phyloP scores from a whole-genome alignment of 2,797 vertebrate species.

The Silurus lanzhouensis region DNA sequence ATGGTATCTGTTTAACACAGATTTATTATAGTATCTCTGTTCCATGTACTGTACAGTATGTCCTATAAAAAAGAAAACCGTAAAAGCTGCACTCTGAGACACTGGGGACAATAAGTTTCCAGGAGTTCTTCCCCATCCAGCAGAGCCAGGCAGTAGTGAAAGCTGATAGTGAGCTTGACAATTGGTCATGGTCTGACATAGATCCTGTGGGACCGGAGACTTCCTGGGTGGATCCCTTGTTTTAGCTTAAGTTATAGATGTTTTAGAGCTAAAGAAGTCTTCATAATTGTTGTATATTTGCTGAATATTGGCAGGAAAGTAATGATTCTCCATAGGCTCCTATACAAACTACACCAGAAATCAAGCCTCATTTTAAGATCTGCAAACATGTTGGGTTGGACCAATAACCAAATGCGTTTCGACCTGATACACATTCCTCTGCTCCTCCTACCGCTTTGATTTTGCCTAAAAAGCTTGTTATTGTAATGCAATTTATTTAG shows the following conservation, averaged over 20 bases:
- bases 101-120: not conserved
- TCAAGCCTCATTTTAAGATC: not conserved
- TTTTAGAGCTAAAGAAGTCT: not conserved
- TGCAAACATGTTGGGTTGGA: not conserved
- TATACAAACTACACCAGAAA: not conserved
- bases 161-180: not conserved
- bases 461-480: not conserved
- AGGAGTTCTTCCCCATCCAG: not conserved
- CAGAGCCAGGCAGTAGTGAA: not conserved
- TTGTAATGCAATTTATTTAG: not conserved
- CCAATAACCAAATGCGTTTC: not conserved
- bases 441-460: not conserved
- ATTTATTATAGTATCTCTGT: not conserved
- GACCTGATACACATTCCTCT: not conserved
- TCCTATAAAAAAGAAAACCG: not conserved
- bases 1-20: conserved; percentile 2
- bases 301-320: not conserved
- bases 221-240: not conserved
- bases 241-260: not conserved
- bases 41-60: not conserved
- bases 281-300: not conserved
- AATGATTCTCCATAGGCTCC: not conserved
- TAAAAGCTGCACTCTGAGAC: not conserved
- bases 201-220: not conserved
- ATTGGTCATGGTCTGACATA: not conserved